phyloP scores from a whole-genome alignment of 2,797 vertebrate genomes.

The Scarus forsteni region DNA sequence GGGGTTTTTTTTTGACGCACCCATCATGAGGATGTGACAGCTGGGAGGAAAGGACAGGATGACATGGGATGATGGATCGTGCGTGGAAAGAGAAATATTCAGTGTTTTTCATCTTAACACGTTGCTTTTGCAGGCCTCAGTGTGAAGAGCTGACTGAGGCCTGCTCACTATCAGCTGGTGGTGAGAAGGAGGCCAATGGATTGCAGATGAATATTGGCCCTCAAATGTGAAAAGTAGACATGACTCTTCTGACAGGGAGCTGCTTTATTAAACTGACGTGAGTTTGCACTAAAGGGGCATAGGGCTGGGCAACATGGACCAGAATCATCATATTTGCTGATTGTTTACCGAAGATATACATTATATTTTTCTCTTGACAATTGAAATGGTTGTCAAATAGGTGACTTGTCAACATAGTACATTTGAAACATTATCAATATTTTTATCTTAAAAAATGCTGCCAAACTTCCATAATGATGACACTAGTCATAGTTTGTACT shows the following conservation, averaged over 20 bases:
- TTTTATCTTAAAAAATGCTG: too few relatives aligned
- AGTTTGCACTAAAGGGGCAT: not conserved
- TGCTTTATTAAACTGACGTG: not conserved
- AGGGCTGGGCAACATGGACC: too few relatives aligned
- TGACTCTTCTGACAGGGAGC: not conserved
- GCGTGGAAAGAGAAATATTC: conserved; percentile 4
- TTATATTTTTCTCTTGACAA: too few relatives aligned
- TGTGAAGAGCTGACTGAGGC: conserved; percentile 51
- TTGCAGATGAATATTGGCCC: conserved; percentile 25
- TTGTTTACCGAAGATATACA: too few relatives aligned
- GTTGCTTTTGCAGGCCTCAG: conserved; percentile 36
- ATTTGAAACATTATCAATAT: too few relatives aligned
- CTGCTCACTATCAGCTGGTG: conserved; percentile 49
- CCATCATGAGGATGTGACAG: conserved; percentile 42
- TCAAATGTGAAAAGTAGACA: not conserved
- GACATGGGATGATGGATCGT: conserved; percentile 17
- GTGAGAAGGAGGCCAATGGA: conserved; percentile 19
- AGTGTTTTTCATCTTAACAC: conserved; percentile 23
- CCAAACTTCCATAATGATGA: too few relatives aligned
- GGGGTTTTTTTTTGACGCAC: conserved; percentile 42
- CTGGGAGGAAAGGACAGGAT: conserved; percentile 24
- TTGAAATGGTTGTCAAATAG: too few relatives aligned
- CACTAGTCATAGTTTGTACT: too few relatives aligned
- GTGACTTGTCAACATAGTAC: too few relatives aligned
- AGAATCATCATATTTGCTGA: too few relatives aligned